Percentiles rank a stretch among this genome's conserved stretches.
Conservation (phyloP, 1,140 invertebrate species). For the Scylla paramamosain region DNA sequence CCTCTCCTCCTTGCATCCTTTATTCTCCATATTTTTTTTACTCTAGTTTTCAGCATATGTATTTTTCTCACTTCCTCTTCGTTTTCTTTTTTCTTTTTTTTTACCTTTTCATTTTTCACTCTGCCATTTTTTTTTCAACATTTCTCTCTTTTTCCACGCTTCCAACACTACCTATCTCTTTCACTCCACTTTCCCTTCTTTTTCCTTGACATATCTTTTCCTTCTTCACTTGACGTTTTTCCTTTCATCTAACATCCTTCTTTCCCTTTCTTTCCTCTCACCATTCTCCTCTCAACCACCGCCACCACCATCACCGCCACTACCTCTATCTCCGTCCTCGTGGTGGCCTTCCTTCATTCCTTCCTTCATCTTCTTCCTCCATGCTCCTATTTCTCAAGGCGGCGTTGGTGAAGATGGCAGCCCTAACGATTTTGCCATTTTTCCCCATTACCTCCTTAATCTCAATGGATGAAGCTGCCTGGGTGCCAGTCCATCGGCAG, state of each 20-base stretch:
- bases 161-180: neutral
- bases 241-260: neutral
- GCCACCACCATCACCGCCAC: too few species aligned
- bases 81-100: neutral
- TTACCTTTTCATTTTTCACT: neutral
- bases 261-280: neutral
- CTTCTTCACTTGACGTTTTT: neutral
- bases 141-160: neutral
- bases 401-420: slow-evolving; percentile 3
- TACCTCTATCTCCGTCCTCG: neutral
- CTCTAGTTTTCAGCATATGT: neutral
- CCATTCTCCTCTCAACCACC: neutral
- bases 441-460: slow-evolving; percentile 69
- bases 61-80: neutral
- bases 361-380: neutral
- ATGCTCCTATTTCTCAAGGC: neutral
- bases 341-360: neutral
- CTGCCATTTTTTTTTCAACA: neutral
- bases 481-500: slow-evolving; percentile 49
- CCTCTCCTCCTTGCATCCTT: neutral
- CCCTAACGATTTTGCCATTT: slow-evolving; percentile 62
- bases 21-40: neutral
- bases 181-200: neutral
- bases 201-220: neutral
- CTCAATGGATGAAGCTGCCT: slow-evolving; percentile 65